A percentile compares a stretch with the other conserved stretches of the same genome.
These are phyloP conservation scores for Spatulosminthurus flaviceps DNA, from an alignment of 2,888 invertebrate species.

Conservation along the genomic window DNA sequence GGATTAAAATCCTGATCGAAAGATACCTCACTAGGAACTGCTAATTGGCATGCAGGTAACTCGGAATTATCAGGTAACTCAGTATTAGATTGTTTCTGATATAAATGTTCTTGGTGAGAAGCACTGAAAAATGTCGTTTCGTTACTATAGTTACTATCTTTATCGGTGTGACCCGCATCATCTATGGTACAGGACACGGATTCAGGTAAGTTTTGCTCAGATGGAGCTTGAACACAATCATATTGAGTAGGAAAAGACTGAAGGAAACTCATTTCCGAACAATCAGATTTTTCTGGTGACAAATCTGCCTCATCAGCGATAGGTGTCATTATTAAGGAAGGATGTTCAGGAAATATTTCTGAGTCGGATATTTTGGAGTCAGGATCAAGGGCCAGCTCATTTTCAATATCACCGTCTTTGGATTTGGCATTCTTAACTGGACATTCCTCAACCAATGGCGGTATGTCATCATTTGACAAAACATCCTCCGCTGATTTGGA, in stretches of 20 bases:
- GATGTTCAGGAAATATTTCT: slow-evolving; percentile 32
- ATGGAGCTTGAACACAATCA: slow-evolving; percentile 28
- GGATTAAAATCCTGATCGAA: slow-evolving; percentile 3
- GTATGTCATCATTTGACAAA: slow-evolving; percentile 30
- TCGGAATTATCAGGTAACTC: slow-evolving; percentile 26
- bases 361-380: slow-evolving; percentile 8
- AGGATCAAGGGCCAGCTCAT: slow-evolving; percentile 28
- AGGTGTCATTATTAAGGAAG: slow-evolving; percentile 21
- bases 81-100: slow-evolving; percentile 25
- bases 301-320: slow-evolving; percentile 2
- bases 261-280: slow-evolving; percentile 32
- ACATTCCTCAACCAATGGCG: not conserved
- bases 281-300: slow-evolving; percentile 21
- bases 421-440: slow-evolving; percentile 7
- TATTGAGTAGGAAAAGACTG: not conserved
- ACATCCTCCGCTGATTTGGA: not conserved
- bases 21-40: slow-evolving; percentile 6
- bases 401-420: not conserved
- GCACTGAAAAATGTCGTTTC: slow-evolving; percentile 31
- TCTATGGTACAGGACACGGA: slow-evolving; percentile 5
- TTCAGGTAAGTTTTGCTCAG: slow-evolving; percentile 30
- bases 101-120: not conserved
- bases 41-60: slow-evolving; percentile 19
- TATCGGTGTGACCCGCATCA: not conserved
- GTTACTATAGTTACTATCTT: not conserved